These are phyloP conservation scores for Slavum lentiscoides DNA, from an alignment of 2,888 invertebrate genomes.

Conservation along the genomic window DNA sequence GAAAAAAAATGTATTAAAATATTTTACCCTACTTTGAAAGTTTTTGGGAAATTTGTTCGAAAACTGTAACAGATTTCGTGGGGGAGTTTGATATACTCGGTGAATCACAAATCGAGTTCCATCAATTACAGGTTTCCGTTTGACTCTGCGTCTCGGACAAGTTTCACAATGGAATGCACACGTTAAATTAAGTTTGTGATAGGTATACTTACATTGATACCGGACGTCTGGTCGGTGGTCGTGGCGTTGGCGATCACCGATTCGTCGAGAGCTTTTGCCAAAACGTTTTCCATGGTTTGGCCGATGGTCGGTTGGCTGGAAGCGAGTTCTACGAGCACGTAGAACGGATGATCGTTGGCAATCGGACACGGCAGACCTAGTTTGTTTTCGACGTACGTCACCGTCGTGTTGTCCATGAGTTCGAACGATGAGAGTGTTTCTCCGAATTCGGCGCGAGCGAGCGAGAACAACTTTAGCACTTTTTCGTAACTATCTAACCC, in stretches of 20 bases:
- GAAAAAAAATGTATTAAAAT: no score
- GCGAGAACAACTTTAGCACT: slow-evolving; percentile 74
- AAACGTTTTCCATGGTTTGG: slow-evolving; percentile 80
- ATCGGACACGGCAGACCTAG: slow-evolving; percentile 59
- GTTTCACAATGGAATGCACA: background rate
- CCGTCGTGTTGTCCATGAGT: slow-evolving; percentile 79
- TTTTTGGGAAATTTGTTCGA: no score
- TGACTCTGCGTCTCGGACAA: background rate
- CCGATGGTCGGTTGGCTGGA: slow-evolving; percentile 86
- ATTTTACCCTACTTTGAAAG: no score
- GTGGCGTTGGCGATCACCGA: slow-evolving; percentile 81
- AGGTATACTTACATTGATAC: slow-evolving; percentile 68
- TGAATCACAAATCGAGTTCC: no score
- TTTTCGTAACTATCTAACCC: slow-evolving; percentile 79
- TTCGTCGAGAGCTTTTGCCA: slow-evolving; percentile 72
- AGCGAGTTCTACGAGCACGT: slow-evolving; percentile 83
- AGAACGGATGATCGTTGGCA: slow-evolving; percentile 72
- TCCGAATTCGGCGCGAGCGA: slow-evolving; percentile 75
- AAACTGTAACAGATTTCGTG: no score
- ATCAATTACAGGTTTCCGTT: no score
- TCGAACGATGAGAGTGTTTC: slow-evolving; percentile 96
- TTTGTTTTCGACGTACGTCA: slow-evolving; percentile 65
- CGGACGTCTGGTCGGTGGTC: slow-evolving; percentile 77
- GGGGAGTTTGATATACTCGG: no score
- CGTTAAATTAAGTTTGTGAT: background rate